Evolutionary conservation across 2,888 invertebrate species (phyloP).

Genomic region (Ornithoptera alexandrae): DNA sequence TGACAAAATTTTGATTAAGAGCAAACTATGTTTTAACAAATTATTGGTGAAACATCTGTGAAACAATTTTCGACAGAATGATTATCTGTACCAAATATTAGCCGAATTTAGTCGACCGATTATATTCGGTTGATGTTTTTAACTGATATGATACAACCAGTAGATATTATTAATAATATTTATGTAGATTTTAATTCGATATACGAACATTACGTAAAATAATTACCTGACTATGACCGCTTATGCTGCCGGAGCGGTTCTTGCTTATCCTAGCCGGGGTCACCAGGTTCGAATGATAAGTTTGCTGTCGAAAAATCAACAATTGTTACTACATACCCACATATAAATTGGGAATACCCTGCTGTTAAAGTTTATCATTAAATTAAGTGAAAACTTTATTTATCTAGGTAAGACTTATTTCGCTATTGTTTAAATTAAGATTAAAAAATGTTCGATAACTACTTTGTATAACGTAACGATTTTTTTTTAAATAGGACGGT

Average conservation of each 20-base stretch:
- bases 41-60: too few species aligned
- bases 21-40: too few species aligned
- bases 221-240: constrained; percentile 62
- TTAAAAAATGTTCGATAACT: too few species aligned
- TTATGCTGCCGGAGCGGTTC: constrained; percentile 55
- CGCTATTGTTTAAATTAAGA: too few species aligned
- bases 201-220: not conserved
- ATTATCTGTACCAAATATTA: not conserved
- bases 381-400: not conserved
- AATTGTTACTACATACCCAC: constrained; percentile 3
- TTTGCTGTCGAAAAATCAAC: constrained; percentile 41
- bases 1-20: too few species aligned
- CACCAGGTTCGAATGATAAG: constrained; percentile 71
- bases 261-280: constrained; percentile 70
- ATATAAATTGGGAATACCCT: constrained; percentile 17
- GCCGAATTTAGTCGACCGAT: not conserved
- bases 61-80: too few species aligned
- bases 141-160: not conserved
- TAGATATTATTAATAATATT: not conserved
- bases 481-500: too few species aligned
- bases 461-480: too few species aligned
- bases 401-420: too few species aligned
- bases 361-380: not conserved
- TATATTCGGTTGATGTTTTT: not conserved
- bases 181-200: not conserved